Conservation (phyloP, 2,888 invertebrate genomes). For the Calliopum simillimum region DNA sequence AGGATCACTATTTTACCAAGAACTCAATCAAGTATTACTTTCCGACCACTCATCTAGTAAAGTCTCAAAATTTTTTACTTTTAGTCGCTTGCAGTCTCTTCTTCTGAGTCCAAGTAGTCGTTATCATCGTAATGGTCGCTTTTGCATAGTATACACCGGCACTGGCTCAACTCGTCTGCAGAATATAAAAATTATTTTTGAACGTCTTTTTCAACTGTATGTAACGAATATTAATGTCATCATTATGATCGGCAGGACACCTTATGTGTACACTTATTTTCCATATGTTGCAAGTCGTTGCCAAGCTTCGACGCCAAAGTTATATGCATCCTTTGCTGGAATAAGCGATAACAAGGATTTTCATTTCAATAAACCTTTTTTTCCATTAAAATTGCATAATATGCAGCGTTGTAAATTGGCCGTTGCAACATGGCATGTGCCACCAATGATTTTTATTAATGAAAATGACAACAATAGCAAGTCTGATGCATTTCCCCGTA, state of each 20-base stretch:
- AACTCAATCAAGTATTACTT: no score
- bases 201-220: slow-evolving; percentile 56
- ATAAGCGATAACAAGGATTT: slow-evolving; percentile 30
- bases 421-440: slow-evolving; percentile 53
- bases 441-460: slow-evolving; percentile 54
- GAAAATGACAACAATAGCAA: background rate
- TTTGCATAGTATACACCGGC: slow-evolving; percentile 58
- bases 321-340: slow-evolving; percentile 51
- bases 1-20: no score
- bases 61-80: background rate
- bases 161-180: slow-evolving; percentile 46
- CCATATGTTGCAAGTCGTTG: slow-evolving; percentile 57
- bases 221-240: slow-evolving; percentile 59
- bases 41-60: background rate
- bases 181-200: slow-evolving; percentile 54
- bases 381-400: slow-evolving; percentile 54
- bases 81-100: slow-evolving; percentile 51
- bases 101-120: slow-evolving; percentile 44
- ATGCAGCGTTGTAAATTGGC: slow-evolving; percentile 59
- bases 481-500: background rate
- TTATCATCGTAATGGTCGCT: slow-evolving; percentile 57
- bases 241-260: slow-evolving; percentile 46
- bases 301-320: slow-evolving; percentile 51
- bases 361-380: slow-evolving; percentile 45
- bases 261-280: slow-evolving; percentile 58